These are phyloP conservation scores for Diplodus puntazzo DNA, from an alignment of 2,797 vertebrate genomes.

Conservation along the genomic window DNA sequence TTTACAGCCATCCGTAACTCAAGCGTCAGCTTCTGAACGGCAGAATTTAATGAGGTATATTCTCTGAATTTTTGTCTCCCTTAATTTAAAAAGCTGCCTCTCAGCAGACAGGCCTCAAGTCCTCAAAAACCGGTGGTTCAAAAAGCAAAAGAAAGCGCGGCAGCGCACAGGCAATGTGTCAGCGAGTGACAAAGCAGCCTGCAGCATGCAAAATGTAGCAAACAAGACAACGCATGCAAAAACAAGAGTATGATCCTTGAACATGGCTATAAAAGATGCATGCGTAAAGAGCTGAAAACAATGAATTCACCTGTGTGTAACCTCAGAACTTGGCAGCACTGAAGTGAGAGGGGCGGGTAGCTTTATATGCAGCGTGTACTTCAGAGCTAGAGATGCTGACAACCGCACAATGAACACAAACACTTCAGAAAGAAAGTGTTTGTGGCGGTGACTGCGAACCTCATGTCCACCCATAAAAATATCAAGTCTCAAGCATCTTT, in stretches of 20 bases:
- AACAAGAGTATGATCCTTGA: constrained; percentile 29
- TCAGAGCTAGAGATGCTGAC: constrained; percentile 3
- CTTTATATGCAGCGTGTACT: neutral
- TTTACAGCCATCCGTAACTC: neutral
- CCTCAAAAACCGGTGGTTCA: constrained; percentile 16
- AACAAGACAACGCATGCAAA: constrained; percentile 38
- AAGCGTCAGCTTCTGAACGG: neutral
- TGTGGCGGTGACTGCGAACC: neutral
- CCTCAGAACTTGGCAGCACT: constrained; percentile 18
- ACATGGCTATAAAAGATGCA: constrained; percentile 34
- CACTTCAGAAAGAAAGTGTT: neutral
- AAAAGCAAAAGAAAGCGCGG: constrained; percentile 21
- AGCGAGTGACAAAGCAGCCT: constrained; percentile 34
- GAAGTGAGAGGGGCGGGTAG: neutral
- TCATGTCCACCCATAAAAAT: neutral
- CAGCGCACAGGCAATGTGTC: constrained; percentile 17
- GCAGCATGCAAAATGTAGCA: constrained; percentile 32
- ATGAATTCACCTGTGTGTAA: constrained; percentile 31
- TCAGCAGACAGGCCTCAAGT: constrained; percentile 16
- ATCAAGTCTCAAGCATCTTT: neutral
- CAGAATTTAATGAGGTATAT: neutral
- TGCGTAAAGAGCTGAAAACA: constrained; percentile 38
- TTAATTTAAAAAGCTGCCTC: constrained; percentile 12
- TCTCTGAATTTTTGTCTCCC: neutral
- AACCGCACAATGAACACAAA: neutral